Base-by-base conservation (phyloP, 2,888 invertebrate genomes). In the Silvanus unidentatus region DNA sequence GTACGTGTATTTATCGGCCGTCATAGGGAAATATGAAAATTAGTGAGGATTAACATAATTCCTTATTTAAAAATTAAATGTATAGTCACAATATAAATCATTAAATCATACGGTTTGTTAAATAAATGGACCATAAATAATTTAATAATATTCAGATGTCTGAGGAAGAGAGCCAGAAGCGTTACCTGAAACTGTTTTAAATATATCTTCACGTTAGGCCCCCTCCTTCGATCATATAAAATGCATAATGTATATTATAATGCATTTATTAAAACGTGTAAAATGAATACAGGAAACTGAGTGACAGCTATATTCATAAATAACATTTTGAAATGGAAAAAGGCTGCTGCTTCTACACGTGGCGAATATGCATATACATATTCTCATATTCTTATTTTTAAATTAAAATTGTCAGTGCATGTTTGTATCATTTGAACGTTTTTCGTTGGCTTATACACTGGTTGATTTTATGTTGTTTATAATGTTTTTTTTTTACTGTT, bases 211-310 rank as follows among this genome's bases (percentile, higher is more conserved):
- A 34, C 40, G 35, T 36, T 32, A 13, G 41, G 9, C 16, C 38
- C 39, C 45, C 22, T 22, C 41, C 45, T 45, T 40, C 41, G 40
- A 40, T 45, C 42, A 42, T 42, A 39, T 35, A 45, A 32, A 42
- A 42, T 42, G 34, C 39, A 45, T 42, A 45, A 45, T 45, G 43
- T 43, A 40, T 40, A 37, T 42, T 30, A 35, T 37, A 29, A 29
- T 39, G 50, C 49, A 47, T 49, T 53, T 54, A 55, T 55, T 54
- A 56, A 58, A 58, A 55, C 49, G 38, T 49, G 50, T 49, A 56
- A 55, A 53, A 55, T 44, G 53, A 50, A 50, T 52, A 54, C 56
- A 51, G 56, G 58, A 58, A 56, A 51, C 47, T 44, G 47, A 46
- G 39, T 43, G 53, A 55, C 53, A 58, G 53, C 48, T 51, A 53